These are phyloP conservation scores for Girardinichthys multiradiatus DNA, from an alignment of 2,113 vertebrate species.

Conservation along the genomic window DNA sequence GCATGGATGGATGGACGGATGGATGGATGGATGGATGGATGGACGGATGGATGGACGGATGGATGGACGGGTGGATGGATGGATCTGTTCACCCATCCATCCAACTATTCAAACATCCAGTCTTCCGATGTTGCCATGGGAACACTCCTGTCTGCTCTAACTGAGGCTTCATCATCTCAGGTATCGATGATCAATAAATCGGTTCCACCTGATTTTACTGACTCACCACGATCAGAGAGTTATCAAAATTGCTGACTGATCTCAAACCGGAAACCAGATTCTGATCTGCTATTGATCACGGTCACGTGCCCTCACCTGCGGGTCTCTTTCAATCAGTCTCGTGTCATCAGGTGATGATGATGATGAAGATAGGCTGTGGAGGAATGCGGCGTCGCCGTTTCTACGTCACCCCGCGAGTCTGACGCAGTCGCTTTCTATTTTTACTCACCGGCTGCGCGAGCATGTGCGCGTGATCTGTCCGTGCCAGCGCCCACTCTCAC, in stretches of 20 bases:
- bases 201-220: too few relatives aligned
- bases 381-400: constrained; percentile 41
- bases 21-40: too few relatives aligned
- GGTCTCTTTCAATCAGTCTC: neutral
- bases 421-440: constrained; percentile 62
- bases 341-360: constrained; percentile 9
- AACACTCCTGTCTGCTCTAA: neutral
- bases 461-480: neutral
- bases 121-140: neutral
- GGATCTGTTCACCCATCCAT: neutral
- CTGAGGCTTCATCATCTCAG: too few relatives aligned
- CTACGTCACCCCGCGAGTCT: constrained; percentile 46
- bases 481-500: neutral
- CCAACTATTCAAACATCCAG: neutral
- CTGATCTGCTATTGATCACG: neutral
- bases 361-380: constrained; percentile 20
- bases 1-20: too few relatives aligned
- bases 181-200: too few relatives aligned
- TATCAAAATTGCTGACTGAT: neutral
- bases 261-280: neutral
- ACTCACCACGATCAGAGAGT: too few relatives aligned
- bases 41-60: too few relatives aligned
- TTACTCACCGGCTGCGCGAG: constrained; percentile 27
- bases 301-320: constrained; percentile 1
- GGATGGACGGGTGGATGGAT: too few relatives aligned